Conservation (phyloP, 2,888 invertebrate species). For the Tanypteryx hageni region DNA sequence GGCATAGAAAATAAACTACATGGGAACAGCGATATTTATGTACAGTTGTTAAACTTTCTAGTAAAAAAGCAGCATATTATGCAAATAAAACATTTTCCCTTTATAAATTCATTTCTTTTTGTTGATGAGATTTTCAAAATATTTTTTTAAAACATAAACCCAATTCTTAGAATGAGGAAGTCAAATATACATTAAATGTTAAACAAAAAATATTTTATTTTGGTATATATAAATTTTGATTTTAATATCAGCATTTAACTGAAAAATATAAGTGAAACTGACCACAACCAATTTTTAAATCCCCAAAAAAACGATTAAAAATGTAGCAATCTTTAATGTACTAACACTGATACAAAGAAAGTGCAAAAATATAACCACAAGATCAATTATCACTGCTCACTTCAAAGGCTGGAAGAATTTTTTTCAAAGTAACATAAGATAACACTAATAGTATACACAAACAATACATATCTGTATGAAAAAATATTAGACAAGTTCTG, state of each 20-base stretch:
- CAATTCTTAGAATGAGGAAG: neutral
- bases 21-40: constrained; percentile 5
- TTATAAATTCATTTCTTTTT: neutral
- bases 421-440: constrained; percentile 23
- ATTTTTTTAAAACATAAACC: neutral
- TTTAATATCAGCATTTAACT: neutral
- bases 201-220: neutral
- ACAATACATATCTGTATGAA: constrained; percentile 7
- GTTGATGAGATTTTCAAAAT: neutral
- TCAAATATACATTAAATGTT: neutral
- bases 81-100: neutral
- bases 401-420: neutral
- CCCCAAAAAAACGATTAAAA: neutral
- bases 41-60: constrained; percentile 6
- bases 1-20: constrained; percentile 40
- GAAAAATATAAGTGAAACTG: neutral
- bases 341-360: constrained; percentile 35
- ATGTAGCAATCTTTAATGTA: neutral
- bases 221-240: neutral
- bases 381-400: constrained; percentile 8
- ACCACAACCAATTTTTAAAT: neutral
- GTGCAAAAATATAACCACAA: constrained; percentile 37
- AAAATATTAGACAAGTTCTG: constrained; percentile 41
- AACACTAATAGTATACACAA: neutral
- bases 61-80: neutral